Base-by-base conservation (phyloP, 2,113 vertebrate genomes). In the Gallinago media region DNA sequence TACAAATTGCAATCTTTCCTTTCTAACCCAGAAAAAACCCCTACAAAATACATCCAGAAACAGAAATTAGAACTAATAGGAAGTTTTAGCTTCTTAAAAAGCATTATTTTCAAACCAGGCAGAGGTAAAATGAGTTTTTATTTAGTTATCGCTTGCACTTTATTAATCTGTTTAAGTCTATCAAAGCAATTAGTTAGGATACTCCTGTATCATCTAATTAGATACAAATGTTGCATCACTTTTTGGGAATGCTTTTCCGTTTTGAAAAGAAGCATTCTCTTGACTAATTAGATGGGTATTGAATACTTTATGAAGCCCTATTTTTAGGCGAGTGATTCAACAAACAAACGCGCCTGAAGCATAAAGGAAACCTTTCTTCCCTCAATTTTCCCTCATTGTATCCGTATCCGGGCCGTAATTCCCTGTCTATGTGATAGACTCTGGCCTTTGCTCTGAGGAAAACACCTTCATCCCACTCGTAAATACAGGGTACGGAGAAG, bases 241-340 rank as follows among this genome's bases (percentile, higher is more conserved):
- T 96, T 92, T 89, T 27, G 75, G 81, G 74, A 89, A 91, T 44
- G 74, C 85, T 94, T 38, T 72, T 80, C 78, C 78, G 42, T 25
- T 76, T 58, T 73, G 78, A 89, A 88, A 83, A 96, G 83, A 20
- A 88, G 81, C 42, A 23, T 89, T 91, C 71, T 93, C 85, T 66
- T 78, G 62, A 23, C 89, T 94, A 93, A 96, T 96, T 56, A 74
- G 82, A 94, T 76, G 44, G 75, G 50, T 75, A 84, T n/a, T 85
- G 90, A 96, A 92, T 72, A 52, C 65, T 94, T 96, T 5, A 72
- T 58, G 59, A 91, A 89, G 58, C 50, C 14, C 67, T 93, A 83
- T 95, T 96, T 96, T 95, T 66, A 77, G 72, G 88, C 2, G 18
- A 88, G 49, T 70, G 88, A 91, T 58, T 95, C 93, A 95, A 91